Evolutionary conservation across 2,113 vertebrate genomes (phyloP).

Genomic region (Cricetomys ansorgei): DNA sequence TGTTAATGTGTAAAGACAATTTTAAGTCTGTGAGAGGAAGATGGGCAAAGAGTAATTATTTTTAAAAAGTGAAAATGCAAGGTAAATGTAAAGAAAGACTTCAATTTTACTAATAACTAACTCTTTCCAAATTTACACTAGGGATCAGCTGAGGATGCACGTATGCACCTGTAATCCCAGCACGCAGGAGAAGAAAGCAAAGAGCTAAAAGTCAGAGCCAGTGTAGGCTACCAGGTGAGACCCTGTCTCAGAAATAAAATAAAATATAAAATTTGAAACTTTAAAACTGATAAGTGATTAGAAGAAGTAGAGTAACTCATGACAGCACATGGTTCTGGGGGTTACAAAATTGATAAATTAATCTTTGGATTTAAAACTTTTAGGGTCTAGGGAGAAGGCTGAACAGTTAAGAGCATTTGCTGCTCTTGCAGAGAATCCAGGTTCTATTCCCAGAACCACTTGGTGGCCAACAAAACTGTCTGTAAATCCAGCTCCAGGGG

Average conservation of each 20-base stretch:
- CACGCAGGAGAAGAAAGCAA: neutral
- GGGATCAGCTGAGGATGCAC: too few relatives aligned
- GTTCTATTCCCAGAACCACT: neutral
- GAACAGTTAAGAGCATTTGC: neutral
- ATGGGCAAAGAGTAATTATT: neutral
- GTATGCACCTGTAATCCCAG: neutral
- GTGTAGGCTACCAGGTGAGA: neutral
- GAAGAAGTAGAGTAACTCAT: neutral
- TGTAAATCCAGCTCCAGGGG: neutral
- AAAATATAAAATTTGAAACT: neutral
- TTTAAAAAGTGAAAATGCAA: neutral
- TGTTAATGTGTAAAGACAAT: neutral
- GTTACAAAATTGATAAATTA: neutral
- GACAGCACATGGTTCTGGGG: neutral
- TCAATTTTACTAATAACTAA: neutral
- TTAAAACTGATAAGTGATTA: slow-evolving; percentile 10
- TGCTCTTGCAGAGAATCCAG: neutral
- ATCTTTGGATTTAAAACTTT: neutral
- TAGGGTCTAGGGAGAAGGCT: neutral
- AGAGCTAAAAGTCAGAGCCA: neutral
- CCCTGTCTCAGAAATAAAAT: neutral
- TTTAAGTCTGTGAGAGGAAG: slow-evolving; percentile 28
- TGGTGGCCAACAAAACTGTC: too few relatives aligned
- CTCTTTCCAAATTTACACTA: neutral
- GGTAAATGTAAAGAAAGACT: neutral